Base-by-base conservation (phyloP, 2,888 invertebrate genomes). In the Melieria crassipennis region DNA sequence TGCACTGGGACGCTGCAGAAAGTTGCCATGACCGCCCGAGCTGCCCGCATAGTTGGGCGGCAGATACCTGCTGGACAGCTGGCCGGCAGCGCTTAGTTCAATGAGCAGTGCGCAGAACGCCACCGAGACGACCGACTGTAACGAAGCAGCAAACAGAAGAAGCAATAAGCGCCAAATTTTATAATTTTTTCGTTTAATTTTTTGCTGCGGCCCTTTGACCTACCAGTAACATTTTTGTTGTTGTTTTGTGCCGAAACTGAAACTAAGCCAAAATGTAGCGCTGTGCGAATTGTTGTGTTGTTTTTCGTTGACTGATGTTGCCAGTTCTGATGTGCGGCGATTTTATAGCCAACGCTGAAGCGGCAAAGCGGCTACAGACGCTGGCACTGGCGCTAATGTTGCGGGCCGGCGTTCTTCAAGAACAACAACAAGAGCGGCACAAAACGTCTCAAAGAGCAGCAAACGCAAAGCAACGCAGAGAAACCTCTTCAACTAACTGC, bases 21-120 rank as follows among this genome's bases (percentile, higher is more conserved):
- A 78, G 55, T 78, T 78, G 45, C 78, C 77, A 30, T 78, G 71
- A 11, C 50, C 67, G 16, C 43, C 30, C 55, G 57, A 57, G 4
- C 11, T 60, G n/a, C 69, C 76, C 11, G 78, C 77, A 63, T 75
- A 79, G 30, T 72, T 78, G 7, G 81, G 80, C 66, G 85, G 86
- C 73, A 86, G 74, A 71, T 87, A 84, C n/a, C 81, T 82, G 48
- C 79, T 80, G 3, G 82, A 75, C 5, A 83, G 78, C 64, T 81
- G 80, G 42, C 76, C 79, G 0, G 84, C 83, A 13, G 78, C 77
- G 48, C 79, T 64, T 42, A 79, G 75, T 71, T 77, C 79, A 70
- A 79, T 73, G 48, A 81, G 74, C 47, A 79, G 11, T 42, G 73
- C 64, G 71, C 47, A 76, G 30, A 68, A 73, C 69, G 76, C 78